Evolutionary conservation across 2,888 invertebrate species (phyloP), one percentile per base, ranked within the genome.

Genomic region (Pegoplata infirma): DNA sequence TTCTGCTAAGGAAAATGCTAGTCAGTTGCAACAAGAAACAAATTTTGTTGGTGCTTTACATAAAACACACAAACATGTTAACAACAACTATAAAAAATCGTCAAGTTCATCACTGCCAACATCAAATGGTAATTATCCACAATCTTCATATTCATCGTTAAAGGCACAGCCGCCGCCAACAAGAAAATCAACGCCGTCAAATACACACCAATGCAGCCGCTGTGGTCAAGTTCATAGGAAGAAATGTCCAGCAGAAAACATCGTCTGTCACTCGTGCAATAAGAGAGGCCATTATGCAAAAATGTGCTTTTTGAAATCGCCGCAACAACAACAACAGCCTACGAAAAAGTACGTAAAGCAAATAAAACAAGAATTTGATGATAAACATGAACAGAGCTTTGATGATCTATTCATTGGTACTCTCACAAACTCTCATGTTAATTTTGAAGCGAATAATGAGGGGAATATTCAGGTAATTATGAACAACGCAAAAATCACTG

Each of bases 191-290:
- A 7, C 47, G 47, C 47, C 16, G 47, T 47, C 6, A 3, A 25
- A 49, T 1, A 49, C 53, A 5, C 21, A 21, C 58, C 32, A 16
- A 3, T 55, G 53, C 17, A 55, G 51, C 5, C n/a, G n/a, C n/a
- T n/a, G n/a, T n/a, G n/a, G 61, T 32, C 61, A 66, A 66, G 44
- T 53, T 16, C 66, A 63, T 12, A 69, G 14, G 14, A 47, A 49
- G 40, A 74, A 67, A 51, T 56, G 23, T 23, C 23, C 23, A 23
- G 21, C 49, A 21, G 21, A 23, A 12, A 49, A 49, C 7, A 21
- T 55, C 14, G 36, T 23, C 67, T 56, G 56, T 49, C 53, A 59
- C 61, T 66, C 47, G 58, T 53, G 71, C 69, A 63, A 55, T 25
- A 58, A 19, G 19, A 58, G 17, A 64, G 32, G 7, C n/a, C n/a